Evolutionary conservation across 2,888 invertebrate genomes (phyloP), one percentile per base, ranked within the genome.

Genomic region (Cetonia aurata): DNA sequence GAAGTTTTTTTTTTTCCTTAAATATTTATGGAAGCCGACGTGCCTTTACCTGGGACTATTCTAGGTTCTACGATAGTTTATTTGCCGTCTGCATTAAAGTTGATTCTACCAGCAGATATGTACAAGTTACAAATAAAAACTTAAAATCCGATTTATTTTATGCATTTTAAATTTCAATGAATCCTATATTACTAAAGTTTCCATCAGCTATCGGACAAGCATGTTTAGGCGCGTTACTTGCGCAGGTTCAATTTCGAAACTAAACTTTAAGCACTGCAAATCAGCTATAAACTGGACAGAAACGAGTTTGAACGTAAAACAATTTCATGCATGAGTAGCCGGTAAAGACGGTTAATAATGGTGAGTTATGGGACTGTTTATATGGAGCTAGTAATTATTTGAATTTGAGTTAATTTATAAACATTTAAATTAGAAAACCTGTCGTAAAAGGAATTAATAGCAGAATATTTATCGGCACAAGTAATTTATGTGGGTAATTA

Each of bases 11-110:
- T 72, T 70, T 67, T 67, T 37, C 4, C 52, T 65, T 33, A 42
- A 62, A 52, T 69, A 66, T 72, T 72, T 69, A 62, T 72, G 62
- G 65, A 72, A 69, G 72, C 69, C 69, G 69, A 65, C 59, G 66
- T 69, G 33, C 48, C 59, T 65, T 65, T 65, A 65, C 50, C 62
- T 65, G 62, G n/a, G 41, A 37, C 33, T 50, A 50, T 37, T 50
- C 50, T 65, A 50, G 37, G 15, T 3, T 65, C 37, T 65, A 65
- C 50, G 15, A 65, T 50, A 50, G 50, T 37, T 50, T 65, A 41
- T 37, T 65, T 60, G 46, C n/a, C 46, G 60, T 60, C 60, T 46
- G 31, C 31, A 37, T 37, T 37, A 37, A 37, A 37, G 9, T 4
- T 37, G 25, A 37, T 37, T 37, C 37, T 6, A 8, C 37, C 8